phyloP scores from a whole-genome alignment of 2,888 invertebrate genomes.

The Pristionchus fissidentatus region DNA sequence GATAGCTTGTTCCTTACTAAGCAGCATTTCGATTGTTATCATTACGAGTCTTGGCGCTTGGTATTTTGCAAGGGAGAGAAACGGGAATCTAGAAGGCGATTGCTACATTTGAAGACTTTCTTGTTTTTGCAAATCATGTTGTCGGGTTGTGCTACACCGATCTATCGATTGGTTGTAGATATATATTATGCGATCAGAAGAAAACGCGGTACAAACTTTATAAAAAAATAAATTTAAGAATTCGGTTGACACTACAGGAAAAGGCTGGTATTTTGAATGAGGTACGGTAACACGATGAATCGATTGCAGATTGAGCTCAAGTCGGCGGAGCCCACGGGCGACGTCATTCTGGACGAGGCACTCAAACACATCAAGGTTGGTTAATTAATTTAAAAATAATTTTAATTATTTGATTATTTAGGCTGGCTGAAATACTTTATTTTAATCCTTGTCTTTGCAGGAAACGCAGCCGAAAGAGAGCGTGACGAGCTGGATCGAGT shows the following conservation, averaged over 20 bases:
- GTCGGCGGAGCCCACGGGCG: slow-evolving; percentile 94
- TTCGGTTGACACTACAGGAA: not conserved
- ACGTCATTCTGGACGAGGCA: slow-evolving; percentile 90
- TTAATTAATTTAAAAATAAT: not conserved
- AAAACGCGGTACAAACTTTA: too few relatives aligned
- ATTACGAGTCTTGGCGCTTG: too few relatives aligned
- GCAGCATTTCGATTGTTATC: too few relatives aligned
- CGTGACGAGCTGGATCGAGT: slow-evolving; percentile 99
- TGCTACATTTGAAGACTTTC: too few relatives aligned
- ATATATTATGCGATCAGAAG: too few relatives aligned
- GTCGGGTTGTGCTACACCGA: too few relatives aligned
- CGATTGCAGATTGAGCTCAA: slow-evolving; percentile 80
- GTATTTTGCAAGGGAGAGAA: too few relatives aligned
- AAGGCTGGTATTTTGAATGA: not conserved
- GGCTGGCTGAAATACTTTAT: not conserved
- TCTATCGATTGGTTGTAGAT: too few relatives aligned
- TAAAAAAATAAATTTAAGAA: not conserved
- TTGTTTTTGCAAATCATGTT: too few relatives aligned
- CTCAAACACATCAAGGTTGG: slow-evolving; percentile 90
- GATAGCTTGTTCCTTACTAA: not conserved
- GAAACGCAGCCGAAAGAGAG: slow-evolving; percentile 97
- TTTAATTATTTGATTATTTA: not conserved
- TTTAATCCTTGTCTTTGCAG: not conserved
- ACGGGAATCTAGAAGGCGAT: too few relatives aligned
- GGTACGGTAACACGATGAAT: slow-evolving; percentile 43